These are phyloP conservation scores for Meloidogyne chitwoodi DNA, from an alignment of 1,140 invertebrate species.

Conservation along the genomic window DNA sequence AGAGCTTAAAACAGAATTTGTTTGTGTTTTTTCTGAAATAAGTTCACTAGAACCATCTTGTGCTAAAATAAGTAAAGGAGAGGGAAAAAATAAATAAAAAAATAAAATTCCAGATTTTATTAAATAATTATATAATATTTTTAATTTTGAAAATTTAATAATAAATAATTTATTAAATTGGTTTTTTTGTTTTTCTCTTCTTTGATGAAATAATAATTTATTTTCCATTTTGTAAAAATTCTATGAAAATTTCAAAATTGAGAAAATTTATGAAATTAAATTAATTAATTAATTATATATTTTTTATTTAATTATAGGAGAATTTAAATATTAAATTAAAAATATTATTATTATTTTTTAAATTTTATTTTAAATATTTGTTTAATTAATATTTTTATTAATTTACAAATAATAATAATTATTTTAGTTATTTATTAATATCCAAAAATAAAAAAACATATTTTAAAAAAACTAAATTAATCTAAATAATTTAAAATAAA, in stretches of 20 bases:
- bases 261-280: neutral
- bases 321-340: too few relatives aligned
- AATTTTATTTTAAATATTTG: too few relatives aligned
- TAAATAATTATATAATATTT: neutral
- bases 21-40: slow-evolving; percentile 17
- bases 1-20: neutral
- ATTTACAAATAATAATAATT: too few relatives aligned
- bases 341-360: too few relatives aligned
- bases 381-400: too few relatives aligned
- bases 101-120: neutral
- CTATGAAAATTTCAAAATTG: neutral
- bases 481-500: too few relatives aligned
- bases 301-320: too few relatives aligned
- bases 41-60: slow-evolving; percentile 43
- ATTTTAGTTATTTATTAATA: too few relatives aligned
- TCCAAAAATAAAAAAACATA: too few relatives aligned
- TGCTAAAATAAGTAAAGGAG: neutral
- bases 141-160: neutral
- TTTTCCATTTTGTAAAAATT: neutral
- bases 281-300: too few relatives aligned
- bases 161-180: neutral
- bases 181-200: neutral
- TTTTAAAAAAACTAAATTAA: too few relatives aligned
- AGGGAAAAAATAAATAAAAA: neutral
- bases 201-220: neutral